Evolutionary conservation across 1,140 invertebrate species (phyloP).

Genomic region (Drosophila bocki): DNA sequence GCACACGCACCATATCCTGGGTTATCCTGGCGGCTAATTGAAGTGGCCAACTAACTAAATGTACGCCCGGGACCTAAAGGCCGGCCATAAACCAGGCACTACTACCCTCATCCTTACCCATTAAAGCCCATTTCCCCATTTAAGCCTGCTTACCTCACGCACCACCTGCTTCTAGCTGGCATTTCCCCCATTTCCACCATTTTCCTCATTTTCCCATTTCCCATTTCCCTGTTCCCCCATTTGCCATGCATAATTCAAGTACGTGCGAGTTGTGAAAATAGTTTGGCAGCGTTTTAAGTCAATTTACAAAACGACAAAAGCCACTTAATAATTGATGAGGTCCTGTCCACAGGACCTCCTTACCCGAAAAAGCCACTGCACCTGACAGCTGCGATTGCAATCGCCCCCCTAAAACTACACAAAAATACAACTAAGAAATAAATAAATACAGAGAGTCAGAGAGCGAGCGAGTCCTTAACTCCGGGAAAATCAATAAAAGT

Average conservation of each 20-base stretch:
- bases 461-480: conserved; percentile 10
- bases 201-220: background rate
- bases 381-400: conserved; percentile 71
- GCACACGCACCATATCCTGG: conserved; percentile 12
- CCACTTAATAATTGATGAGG: conserved; percentile 67
- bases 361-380: conserved; percentile 19
- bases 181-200: background rate
- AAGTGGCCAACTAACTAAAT: conserved; percentile 66
- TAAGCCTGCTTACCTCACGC: conserved; percentile 23
- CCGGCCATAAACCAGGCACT: conserved; percentile 24
- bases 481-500: conserved; percentile 78
- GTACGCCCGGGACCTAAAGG: conserved; percentile 54
- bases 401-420: conserved; percentile 18
- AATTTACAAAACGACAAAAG: conserved; percentile 67
- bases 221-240: background rate
- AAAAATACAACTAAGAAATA: conserved; percentile 13
- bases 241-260: conserved; percentile 33
- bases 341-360: conserved; percentile 13
- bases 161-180: conserved; percentile 33
- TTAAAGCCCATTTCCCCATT: conserved; percentile 9
- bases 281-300: conserved; percentile 75
- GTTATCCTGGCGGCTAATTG: conserved; percentile 56
- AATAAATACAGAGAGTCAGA: conserved; percentile 11
- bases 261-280: conserved; percentile 63
- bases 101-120: background rate